Conservation (phyloP, 2,797 vertebrate genomes). For the Bucorvus abyssinicus region DNA sequence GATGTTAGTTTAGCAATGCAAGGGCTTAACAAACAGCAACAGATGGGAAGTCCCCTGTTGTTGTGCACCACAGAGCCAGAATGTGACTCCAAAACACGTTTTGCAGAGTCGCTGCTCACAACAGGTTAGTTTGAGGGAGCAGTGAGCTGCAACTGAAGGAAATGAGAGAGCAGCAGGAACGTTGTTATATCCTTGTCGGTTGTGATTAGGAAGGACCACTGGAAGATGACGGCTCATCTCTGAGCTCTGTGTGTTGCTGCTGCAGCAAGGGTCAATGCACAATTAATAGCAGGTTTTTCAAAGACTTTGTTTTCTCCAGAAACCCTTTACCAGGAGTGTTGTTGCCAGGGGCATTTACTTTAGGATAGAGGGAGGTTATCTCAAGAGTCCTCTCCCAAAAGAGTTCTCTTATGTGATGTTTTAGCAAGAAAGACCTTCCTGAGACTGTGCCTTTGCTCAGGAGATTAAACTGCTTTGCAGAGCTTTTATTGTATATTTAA, state of each 20-base stretch:
- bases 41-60: not conserved
- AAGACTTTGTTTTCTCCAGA: not conserved
- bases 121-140: not conserved
- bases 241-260: constrained; percentile 1
- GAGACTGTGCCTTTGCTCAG: not conserved
- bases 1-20: not conserved
- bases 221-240: not conserved
- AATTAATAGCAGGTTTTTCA: not conserved
- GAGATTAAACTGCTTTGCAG: not conserved
- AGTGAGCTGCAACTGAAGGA: not conserved
- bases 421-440: not conserved
- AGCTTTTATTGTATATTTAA: not conserved
- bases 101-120: not conserved
- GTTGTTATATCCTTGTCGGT: not conserved
- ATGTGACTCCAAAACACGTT: not conserved
- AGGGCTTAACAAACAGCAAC: constrained; percentile 21
- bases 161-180: not conserved
- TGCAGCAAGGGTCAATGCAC: not conserved
- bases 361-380: not conserved
- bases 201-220: not conserved
- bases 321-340: not conserved
- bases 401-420: not conserved
- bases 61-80: not conserved
- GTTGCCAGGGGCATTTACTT: not conserved
- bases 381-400: constrained; percentile 7